Evolutionary conservation across 2,888 invertebrate genomes (phyloP).

Genomic region (Mechanitis mazaeus): DNA sequence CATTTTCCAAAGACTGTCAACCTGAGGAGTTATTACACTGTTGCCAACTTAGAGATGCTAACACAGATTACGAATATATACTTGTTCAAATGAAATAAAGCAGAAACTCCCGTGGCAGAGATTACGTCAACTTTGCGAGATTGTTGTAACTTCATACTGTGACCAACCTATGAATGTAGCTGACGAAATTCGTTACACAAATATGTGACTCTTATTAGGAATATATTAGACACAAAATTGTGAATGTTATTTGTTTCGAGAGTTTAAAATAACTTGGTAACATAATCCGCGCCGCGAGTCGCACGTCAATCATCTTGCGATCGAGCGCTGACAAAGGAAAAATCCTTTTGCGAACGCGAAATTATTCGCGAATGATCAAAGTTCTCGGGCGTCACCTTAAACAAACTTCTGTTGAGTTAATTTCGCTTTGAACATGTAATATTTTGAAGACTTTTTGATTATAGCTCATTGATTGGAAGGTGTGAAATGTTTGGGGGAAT

Average conservation of each 20-base stretch:
- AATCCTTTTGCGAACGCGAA: constrained; percentile 63
- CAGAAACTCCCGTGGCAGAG: constrained; percentile 26
- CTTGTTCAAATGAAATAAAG: constrained; percentile 26
- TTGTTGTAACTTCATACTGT: constrained; percentile 34
- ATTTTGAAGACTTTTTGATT: constrained; percentile 14
- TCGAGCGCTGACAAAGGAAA: constrained; percentile 69
- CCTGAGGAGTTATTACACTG: constrained; percentile 66
- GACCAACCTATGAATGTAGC: constrained; percentile 30
- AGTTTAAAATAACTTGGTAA: constrained; percentile 30
- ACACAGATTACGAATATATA: constrained; percentile 4
- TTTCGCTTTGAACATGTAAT: constrained; percentile 37
- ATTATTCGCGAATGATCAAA: constrained; percentile 66
- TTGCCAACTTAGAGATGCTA: constrained; percentile 33
- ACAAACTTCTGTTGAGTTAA: constrained; percentile 65
- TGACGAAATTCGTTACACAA: constrained; percentile 13
- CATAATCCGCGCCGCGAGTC: constrained; percentile 64
- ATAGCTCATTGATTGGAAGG: constrained; percentile 2
- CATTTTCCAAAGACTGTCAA: constrained; percentile 71
- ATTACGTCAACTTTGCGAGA: constrained; percentile 10
- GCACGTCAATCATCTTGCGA: constrained; percentile 70
- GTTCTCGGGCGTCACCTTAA: constrained; percentile 55
- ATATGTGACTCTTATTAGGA: constrained; percentile 17
- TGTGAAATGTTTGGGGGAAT: not conserved
- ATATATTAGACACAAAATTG: constrained; percentile 29
- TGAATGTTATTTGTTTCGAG: not conserved